Evolutionary conservation across 1,140 invertebrate species (phyloP).

Genomic region (Acromyrmex echinatior): DNA sequence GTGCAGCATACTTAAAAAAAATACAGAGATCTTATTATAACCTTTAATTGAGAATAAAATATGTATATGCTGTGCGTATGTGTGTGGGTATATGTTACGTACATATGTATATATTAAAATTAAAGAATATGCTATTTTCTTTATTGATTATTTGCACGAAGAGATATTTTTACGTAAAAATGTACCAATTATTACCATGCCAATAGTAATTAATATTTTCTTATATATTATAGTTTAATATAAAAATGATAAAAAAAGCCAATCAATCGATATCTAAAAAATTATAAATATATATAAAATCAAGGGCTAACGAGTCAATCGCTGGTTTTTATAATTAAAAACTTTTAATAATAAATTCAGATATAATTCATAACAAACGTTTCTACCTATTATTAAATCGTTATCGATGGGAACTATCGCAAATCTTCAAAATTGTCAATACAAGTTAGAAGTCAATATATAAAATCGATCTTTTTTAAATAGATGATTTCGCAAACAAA

Average conservation of each 20-base stretch:
- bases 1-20: neutral
- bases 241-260: neutral
- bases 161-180: constrained; percentile 26
- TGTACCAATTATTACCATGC: neutral
- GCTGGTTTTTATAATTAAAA: too few species aligned
- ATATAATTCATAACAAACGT: too few species aligned
- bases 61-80: neutral
- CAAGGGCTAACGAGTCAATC: too few species aligned
- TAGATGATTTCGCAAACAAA: too few species aligned
- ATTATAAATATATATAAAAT: neutral
- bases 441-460: too few species aligned
- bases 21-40: neutral
- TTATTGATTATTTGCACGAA: constrained; percentile 1
- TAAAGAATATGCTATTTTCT: neutral
- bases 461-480: too few species aligned
- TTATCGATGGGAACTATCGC: too few species aligned
- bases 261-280: neutral
- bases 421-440: too few species aligned
- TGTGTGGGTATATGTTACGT: neutral
- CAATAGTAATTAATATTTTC: neutral
- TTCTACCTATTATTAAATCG: too few species aligned
- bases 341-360: too few species aligned
- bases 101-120: constrained; percentile 10
- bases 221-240: neutral
- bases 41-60: neutral